Conservation (phyloP, 2,888 invertebrate genomes). For the Leucoma salicis region DNA sequence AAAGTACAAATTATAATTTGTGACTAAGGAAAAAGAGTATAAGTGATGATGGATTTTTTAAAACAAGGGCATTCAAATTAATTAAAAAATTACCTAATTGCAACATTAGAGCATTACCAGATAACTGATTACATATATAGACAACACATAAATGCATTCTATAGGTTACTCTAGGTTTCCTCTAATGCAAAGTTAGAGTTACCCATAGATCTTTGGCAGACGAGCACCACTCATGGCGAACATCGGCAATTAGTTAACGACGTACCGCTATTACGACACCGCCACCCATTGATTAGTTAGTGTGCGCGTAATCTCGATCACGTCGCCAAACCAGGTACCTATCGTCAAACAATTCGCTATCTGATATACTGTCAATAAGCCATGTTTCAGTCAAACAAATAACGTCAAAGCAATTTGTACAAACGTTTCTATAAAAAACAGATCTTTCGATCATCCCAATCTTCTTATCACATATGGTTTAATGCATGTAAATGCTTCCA, state of each 20-base stretch:
- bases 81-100: too few species aligned
- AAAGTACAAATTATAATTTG: too few species aligned
- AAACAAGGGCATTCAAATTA: too few species aligned
- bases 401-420: conserved; percentile 1
- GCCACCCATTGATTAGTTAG: conserved; percentile 6
- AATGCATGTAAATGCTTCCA: too few species aligned
- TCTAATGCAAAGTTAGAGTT: conserved; percentile 1
- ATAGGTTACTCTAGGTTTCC: conserved; percentile 3
- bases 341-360: conserved; percentile 8
- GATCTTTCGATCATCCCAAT: not conserved
- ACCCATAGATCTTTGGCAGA: conserved; percentile 10
- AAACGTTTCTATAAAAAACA: conserved; percentile 7
- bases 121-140: not conserved
- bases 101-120: too few species aligned
- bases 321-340: conserved; percentile 6
- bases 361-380: conserved; percentile 8
- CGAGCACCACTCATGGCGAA: conserved; percentile 1
- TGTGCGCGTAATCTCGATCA: conserved; percentile 7
- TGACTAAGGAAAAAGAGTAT: too few species aligned
- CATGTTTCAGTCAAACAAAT: conserved; percentile 10
- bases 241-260: not conserved
- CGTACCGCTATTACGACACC: conserved; percentile 5
- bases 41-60: too few species aligned
- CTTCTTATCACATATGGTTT: too few species aligned
- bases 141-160: conserved; percentile 8